phyloP scores from a whole-genome alignment of 2,888 invertebrate genomes.

The Hypercompe scribonia region DNA sequence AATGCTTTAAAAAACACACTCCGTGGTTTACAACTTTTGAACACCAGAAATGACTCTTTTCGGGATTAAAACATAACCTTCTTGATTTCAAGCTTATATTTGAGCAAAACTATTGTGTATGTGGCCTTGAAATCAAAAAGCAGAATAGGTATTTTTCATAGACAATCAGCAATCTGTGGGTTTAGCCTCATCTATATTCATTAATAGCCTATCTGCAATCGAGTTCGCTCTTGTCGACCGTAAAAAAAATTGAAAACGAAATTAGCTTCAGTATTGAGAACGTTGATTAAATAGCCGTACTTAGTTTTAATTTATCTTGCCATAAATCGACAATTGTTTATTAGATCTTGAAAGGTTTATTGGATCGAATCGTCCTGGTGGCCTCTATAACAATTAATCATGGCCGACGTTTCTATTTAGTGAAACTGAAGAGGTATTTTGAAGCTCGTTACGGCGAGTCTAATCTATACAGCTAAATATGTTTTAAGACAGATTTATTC shows the following conservation, averaged over 20 bases:
- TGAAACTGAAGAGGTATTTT: background rate
- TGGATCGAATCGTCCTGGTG: constrained; percentile 22
- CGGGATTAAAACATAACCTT: background rate
- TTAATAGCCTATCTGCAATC: background rate
- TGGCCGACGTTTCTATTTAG: background rate
- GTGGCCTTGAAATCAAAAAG: background rate
- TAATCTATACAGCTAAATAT: constrained; percentile 22
- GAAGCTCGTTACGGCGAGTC: constrained; percentile 15
- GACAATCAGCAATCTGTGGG: background rate
- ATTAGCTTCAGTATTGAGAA: background rate
- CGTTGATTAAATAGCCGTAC: constrained; percentile 26
- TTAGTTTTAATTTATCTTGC: constrained; percentile 33
- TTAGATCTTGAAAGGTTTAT: constrained; percentile 44
- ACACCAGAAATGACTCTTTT: background rate
- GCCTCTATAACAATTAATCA: background rate
- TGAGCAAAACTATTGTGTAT: background rate
- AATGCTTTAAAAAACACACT: no score
- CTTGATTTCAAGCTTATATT: background rate
- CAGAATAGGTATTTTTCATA: background rate
- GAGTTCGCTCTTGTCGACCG: background rate
- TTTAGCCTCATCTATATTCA: constrained; percentile 2
- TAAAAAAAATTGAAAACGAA: constrained; percentile 4
- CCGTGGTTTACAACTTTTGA: no score
- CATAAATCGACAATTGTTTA: constrained; percentile 41
- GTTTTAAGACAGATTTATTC: no score